Evolutionary conservation across 2,888 invertebrate genomes (phyloP), one percentile per base, ranked within the genome.

Genomic region (Psylliodes chrysocephalus): DNA sequence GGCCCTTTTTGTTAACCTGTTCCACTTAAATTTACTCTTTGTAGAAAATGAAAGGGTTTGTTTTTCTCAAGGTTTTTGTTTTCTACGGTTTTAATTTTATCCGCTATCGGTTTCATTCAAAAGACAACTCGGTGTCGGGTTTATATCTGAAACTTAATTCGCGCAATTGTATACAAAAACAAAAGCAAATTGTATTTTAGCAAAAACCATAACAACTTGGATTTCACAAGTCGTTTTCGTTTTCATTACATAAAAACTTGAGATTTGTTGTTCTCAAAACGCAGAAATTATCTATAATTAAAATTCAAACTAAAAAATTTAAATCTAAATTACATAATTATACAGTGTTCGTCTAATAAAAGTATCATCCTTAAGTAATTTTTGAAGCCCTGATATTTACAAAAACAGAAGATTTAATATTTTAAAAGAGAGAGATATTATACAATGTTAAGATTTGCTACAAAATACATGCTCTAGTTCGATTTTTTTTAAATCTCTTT

Each of bases 81-180:
- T 66, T 60, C 52, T 63, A 67, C 55, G 67, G 60, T 60, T 63
- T 46, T 60, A 60, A 56, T 60, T 65, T 66, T 54, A 57, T 44
- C 49, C 51, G 62, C 67, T 76, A 74, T 74, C 73, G 64, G 72
- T 75, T 73, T 72, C 75, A 70, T 66, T 67, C 51, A 68, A 67
- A 64, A 64, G 62, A 68, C 64, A 68, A 70, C 70, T 66, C 66
- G 60, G 74, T 77, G 75, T 77, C 75, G 66, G 63, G 68, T 77
- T 73, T 61, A 65, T 67, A 55, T 64, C 59, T 75, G 77, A 75
- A 76, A 77, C 71, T 70, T 64, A 76, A 77, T 71, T 75, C 77
- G 71, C 72, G 64, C 65, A 71, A 75, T 75, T 76, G 73, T 76
- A 57, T 68, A 51, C 18, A 64, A 68, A 71, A 72, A 75, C 74